Base-by-base conservation (phyloP, 2,797 vertebrate species). In the Sarcophilus harrisii region DNA sequence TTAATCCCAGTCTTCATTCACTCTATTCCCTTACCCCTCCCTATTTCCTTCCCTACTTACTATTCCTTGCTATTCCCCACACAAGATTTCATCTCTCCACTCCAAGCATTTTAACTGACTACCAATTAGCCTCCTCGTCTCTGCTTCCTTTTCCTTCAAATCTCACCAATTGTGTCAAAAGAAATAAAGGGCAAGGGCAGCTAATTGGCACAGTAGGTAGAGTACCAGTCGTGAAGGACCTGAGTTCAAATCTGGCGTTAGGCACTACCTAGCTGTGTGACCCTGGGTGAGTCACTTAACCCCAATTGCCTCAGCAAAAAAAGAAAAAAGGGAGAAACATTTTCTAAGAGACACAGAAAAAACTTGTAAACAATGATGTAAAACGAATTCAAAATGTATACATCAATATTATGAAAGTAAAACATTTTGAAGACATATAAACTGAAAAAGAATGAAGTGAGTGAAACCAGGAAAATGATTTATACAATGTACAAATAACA, bases 21-120 rank as follows among this genome's bases (percentile, higher is more conserved):
- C 2, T 18, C 45, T 45, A 81, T 2, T 21, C 18, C 9, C 0
- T 12, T 6, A 24, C 0, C 3, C 66, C 6, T 14, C 30, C 16
- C 57, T 6, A 66, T 6, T 38, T 81, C 38, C 3, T n/a, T 45
- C 21, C 8, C 38, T 45, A 45, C 4, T 81, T 52, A 5, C 5
- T 52, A 5, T 45, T 81, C 38, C 73, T 81, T 81, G 2, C 18
- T 24, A 38, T 81, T 38, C n/a, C 6, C n/a, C n/a, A 38, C 8
- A 21, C n/a, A 81, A 81, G n/a, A 81, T n/a, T 38, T 81, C 0
- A 81, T 45, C 18, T 81, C 38, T 81, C n/a, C 21, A 81, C 8
- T 24, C 4, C 38, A 81, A 81, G 38, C 38, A 24, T 81, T 45
- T 45, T 81, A 81, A 45, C 73, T 81, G 8, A 30, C 38, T 45